Percentiles rank a stretch among this genome's conserved stretches.
Conservation (phyloP, 2,888 invertebrate genomes). For the Prosopocoilus inquinatus region DNA sequence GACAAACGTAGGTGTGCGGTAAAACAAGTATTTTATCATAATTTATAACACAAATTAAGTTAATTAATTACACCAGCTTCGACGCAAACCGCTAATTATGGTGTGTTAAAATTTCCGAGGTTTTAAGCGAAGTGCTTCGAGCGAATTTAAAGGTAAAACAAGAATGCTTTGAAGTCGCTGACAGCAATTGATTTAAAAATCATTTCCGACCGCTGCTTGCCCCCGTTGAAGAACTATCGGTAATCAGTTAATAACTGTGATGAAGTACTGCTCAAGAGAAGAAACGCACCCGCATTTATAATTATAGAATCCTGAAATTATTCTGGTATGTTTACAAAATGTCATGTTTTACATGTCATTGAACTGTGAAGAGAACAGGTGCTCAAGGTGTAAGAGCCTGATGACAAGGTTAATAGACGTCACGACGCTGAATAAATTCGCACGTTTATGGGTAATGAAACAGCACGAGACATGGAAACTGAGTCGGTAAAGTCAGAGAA, state of each 20-base stretch:
- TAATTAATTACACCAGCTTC: no score
- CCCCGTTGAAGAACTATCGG: no score
- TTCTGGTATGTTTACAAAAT: slow-evolving; percentile 20
- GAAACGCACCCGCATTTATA: no score
- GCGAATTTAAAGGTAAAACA: no score
- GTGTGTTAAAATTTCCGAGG: no score
- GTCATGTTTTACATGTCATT: slow-evolving; percentile 22
- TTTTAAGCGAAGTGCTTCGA: no score
- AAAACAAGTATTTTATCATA: slow-evolving; percentile 8
- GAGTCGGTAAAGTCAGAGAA: slow-evolving; percentile 92
- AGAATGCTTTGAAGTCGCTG: not conserved
- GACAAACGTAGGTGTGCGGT: slow-evolving; percentile 32
- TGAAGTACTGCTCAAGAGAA: no score
- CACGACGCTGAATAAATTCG: not conserved
- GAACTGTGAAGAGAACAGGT: slow-evolving; percentile 19
- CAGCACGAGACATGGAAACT: slow-evolving; percentile 76
- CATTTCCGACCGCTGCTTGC: not conserved
- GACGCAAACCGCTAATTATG: no score
- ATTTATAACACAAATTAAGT: slow-evolving; percentile 12
- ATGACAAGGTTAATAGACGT: slow-evolving; percentile 11
- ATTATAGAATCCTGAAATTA: no score
- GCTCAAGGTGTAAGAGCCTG: slow-evolving; percentile 8
- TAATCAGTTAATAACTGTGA: no score
- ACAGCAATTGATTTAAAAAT: not conserved
- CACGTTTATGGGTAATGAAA: slow-evolving; percentile 51